These are phyloP conservation scores for Odocoileus virginianus DNA, from an alignment of 2,113 vertebrate genomes.

Conservation along the genomic window DNA sequence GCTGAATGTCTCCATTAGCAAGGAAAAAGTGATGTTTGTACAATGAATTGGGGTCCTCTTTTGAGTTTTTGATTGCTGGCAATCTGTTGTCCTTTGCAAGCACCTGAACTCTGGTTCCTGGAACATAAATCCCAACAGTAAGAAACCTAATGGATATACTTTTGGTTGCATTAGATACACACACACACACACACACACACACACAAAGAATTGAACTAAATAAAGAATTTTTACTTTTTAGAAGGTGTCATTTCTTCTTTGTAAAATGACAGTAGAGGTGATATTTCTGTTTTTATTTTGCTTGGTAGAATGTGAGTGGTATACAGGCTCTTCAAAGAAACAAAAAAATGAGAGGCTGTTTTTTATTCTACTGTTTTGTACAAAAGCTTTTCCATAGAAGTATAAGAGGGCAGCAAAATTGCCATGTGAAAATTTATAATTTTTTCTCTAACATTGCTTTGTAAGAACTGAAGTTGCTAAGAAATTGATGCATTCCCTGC, in stretches of 20 bases:
- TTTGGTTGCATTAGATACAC: neutral
- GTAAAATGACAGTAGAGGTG: neutral
- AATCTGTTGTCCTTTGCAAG: neutral
- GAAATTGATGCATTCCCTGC: neutral
- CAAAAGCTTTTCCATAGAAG: neutral
- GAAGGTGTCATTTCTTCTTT: neutral
- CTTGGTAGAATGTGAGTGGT: neutral
- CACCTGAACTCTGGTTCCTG: neutral
- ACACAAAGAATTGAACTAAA: neutral
- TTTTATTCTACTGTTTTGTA: neutral
- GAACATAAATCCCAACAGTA: neutral
- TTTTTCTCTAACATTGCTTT: neutral
- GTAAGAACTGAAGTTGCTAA: neutral
- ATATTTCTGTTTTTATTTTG: neutral
- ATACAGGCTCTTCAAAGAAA: neutral
- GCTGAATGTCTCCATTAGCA: neutral
- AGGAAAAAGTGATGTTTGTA: neutral
- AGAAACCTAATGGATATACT: neutral
- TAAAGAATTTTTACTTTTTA: neutral
- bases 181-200: too few species aligned
- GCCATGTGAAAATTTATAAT: neutral
- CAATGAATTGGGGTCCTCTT: neutral
- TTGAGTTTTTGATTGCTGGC: neutral
- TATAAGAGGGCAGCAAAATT: neutral
- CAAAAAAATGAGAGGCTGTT: neutral